Base-by-base conservation (phyloP, 2,113 vertebrate genomes). In the Pitta sordida region DNA sequence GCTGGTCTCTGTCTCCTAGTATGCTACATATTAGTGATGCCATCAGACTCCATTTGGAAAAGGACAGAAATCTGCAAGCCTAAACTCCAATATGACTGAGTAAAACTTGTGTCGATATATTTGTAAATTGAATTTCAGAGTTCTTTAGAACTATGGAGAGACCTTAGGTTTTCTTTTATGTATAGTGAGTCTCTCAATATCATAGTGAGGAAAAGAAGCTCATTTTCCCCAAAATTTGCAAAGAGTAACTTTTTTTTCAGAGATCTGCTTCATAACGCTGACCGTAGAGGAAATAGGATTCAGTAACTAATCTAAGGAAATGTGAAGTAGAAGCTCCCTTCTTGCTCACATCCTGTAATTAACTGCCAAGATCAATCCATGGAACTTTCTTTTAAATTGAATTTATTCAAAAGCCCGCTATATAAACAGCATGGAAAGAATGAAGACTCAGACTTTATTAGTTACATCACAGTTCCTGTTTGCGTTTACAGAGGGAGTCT, bases 11-110 rank as follows among this genome's bases (percentile, higher is more conserved):
- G 77, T 89, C 91, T 95, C 34, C 80, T 19, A 6, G 92, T 92
- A 92, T 86, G 80, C 73, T 95, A 12, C 60, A 34, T 60, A 78
- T 94, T 94, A 95, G 71, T 89, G 89, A 89, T 92, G 81, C 86
- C 95, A 92, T 94, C 89, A 94, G 91, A 90, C n/a, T 79, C 56
- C 48, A 39, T 89, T 95, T 93, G 81, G 73, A 87, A 90, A 86
- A 79, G 23, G 49, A 89, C 29, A 87, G 86, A 82, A 91, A 52
- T 84, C 73, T 83, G 69, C 91, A 96, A 95, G 76, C 68, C 60
- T 88, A 48, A 91, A 93, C 77, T 89, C 58, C 88, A 76, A 68
- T 73, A 37, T 55, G 23, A 46, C 58, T 65, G 48, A 70, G 10
- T 79, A 87, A 69, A 89, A 82, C 65, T 94, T 87, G 34, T 46